Conservation (phyloP, 2,888 invertebrate species). For the Limnephilus auricula region DNA sequence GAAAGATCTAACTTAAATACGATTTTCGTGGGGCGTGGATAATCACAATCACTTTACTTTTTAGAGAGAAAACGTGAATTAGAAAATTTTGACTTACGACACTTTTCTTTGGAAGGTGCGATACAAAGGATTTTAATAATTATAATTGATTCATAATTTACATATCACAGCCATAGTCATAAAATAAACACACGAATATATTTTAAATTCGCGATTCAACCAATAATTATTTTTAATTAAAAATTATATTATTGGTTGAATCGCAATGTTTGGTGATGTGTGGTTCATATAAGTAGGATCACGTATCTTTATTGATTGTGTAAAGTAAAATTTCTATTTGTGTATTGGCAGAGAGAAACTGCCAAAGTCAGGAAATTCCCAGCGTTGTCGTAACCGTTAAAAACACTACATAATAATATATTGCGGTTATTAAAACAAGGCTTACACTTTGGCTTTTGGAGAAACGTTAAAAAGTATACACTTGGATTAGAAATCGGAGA, state of each 20-base stretch:
- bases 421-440: background rate
- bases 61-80: no score
- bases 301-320: background rate
- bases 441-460: background rate
- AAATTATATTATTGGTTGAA: background rate
- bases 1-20: no score
- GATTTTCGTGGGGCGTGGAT: no score
- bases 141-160: no score
- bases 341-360: slow-evolving; percentile 26
- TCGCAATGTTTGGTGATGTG: background rate
- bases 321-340: slow-evolving; percentile 17
- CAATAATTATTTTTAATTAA: no score
- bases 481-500: background rate
- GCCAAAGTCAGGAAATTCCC: slow-evolving; percentile 17
- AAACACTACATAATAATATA: background rate
- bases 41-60: no score
- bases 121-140: no score
- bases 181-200: no score
- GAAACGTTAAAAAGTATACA: background rate
- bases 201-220: no score
- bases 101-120: no score
- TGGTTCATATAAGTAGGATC: background rate
- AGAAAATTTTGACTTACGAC: no score
- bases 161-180: no score
- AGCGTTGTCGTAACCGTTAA: background rate